Conservation (phyloP, 2,888 invertebrate genomes). For the Lasius fuliginosus region DNA sequence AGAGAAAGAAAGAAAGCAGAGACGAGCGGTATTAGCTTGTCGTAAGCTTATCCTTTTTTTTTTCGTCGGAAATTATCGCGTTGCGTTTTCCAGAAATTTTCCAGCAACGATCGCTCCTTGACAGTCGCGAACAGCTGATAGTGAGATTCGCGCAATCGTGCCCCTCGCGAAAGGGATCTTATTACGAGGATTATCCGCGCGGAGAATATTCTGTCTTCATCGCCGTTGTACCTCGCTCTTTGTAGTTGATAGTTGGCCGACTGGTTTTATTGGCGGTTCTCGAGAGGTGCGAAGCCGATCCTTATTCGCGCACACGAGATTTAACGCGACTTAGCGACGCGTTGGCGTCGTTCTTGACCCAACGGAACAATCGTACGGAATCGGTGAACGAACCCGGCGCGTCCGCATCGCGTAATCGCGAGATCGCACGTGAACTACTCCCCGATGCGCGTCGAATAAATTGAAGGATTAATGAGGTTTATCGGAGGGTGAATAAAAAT, state of each 20-base stretch:
- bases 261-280: conserved; percentile 72
- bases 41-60: conserved; percentile 59
- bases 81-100: neutral
- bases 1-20: conserved; percentile 20
- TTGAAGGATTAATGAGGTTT: conserved; percentile 19
- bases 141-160: neutral
- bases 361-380: conserved; percentile 68
- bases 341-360: conserved; percentile 73
- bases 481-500: neutral
- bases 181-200: conserved; percentile 30
- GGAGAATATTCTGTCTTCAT: conserved; percentile 25
- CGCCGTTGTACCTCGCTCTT: neutral
- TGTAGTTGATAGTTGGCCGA: conserved; percentile 43
- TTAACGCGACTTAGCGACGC: conserved; percentile 45
- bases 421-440: conserved; percentile 8
- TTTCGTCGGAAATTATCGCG: conserved; percentile 36
- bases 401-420: conserved; percentile 46
- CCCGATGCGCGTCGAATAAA: conserved; percentile 22
- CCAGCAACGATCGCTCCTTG: neutral
- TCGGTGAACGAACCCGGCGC: conserved; percentile 68
- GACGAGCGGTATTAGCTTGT: conserved; percentile 53
- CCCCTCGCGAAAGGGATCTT: conserved; percentile 4
- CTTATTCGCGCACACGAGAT: conserved; percentile 44
- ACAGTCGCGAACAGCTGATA: neutral
- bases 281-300: conserved; percentile 71